Conservation (phyloP, 2,888 invertebrate species). For the Eristalinus sepulchralis region DNA sequence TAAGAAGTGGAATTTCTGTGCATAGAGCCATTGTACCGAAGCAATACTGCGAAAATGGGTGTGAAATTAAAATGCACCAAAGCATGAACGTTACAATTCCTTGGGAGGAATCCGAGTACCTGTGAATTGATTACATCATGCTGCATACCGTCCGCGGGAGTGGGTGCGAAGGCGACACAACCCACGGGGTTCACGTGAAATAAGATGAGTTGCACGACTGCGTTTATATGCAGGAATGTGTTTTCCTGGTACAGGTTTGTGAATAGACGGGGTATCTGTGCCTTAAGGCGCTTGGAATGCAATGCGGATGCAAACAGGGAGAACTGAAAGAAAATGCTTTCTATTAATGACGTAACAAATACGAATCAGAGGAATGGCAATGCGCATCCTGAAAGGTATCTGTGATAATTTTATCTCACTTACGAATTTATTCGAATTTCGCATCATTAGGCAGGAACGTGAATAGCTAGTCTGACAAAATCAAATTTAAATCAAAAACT, state of each 20-base stretch:
- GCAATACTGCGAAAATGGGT: constrained; percentile 58
- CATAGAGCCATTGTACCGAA: constrained; percentile 36
- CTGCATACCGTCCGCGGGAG: constrained; percentile 5
- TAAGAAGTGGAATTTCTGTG: constrained; percentile 18
- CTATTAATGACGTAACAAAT: not conserved
- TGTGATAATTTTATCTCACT: not conserved
- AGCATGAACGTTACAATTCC: constrained; percentile 55
- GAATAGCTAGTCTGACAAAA: too few species aligned
- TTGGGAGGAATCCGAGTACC: constrained; percentile 25
- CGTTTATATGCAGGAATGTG: not conserved
- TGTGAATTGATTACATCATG: constrained; percentile 34
- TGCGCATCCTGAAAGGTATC: not conserved
- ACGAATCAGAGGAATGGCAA: not conserved
- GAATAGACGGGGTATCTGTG: not conserved
- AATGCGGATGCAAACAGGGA: not conserved
- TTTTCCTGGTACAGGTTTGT: not conserved
- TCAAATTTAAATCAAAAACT: too few species aligned
- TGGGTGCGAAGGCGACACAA: not conserved
- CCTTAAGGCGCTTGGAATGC: not conserved
- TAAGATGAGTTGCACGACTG: not conserved
- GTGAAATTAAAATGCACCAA: constrained; percentile 69
- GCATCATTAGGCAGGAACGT: too few species aligned
- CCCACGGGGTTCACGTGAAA: not conserved
- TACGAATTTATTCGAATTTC: too few species aligned
- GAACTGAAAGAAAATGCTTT: not conserved